Percentiles rank a stretch among this genome's conserved stretches.
phyloP scores from a whole-genome alignment of 2,888 invertebrate genomes.

The Galerucella pusilla region DNA sequence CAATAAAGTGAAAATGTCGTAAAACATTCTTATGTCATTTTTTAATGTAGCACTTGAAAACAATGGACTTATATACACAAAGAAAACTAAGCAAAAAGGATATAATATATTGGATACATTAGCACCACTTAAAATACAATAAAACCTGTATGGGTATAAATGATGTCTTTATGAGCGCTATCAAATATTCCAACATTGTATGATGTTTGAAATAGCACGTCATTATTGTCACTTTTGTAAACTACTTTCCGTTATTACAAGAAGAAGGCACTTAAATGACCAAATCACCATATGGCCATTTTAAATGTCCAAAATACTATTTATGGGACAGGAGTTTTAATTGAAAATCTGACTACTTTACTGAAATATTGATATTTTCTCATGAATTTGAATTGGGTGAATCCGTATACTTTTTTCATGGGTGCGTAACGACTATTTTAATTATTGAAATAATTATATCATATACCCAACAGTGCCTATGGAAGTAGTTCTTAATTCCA shows the following conservation, averaged over 20 bases:
- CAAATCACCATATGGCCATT: too few species aligned
- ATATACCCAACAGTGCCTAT: too few species aligned
- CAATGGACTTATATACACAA: conserved; percentile 33
- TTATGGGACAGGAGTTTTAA: too few species aligned
- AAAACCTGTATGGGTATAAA: background rate
- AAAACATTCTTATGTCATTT: conserved; percentile 18
- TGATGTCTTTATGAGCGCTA: conserved; percentile 27
- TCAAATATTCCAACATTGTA: background rate
- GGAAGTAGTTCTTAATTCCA: too few species aligned
- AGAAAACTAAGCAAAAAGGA: conserved; percentile 18
- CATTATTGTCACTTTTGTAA: background rate
- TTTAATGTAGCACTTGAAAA: conserved; percentile 22
- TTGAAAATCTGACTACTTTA: too few species aligned
- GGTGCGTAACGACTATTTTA: too few species aligned
- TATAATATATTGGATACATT: conserved; percentile 30
- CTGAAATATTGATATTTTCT: too few species aligned
- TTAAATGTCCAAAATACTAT: too few species aligned
- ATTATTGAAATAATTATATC: too few species aligned
- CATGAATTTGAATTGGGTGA: too few species aligned
- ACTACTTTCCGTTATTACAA: background rate
- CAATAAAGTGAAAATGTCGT: conserved; percentile 33
- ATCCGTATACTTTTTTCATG: too few species aligned
- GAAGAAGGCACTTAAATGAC: background rate
- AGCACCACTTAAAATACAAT: conserved; percentile 32
- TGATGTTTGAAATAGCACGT: background rate